Evolutionary conservation across 2,888 invertebrate species (phyloP).

Genomic region (Glaucopsyche alexis): DNA sequence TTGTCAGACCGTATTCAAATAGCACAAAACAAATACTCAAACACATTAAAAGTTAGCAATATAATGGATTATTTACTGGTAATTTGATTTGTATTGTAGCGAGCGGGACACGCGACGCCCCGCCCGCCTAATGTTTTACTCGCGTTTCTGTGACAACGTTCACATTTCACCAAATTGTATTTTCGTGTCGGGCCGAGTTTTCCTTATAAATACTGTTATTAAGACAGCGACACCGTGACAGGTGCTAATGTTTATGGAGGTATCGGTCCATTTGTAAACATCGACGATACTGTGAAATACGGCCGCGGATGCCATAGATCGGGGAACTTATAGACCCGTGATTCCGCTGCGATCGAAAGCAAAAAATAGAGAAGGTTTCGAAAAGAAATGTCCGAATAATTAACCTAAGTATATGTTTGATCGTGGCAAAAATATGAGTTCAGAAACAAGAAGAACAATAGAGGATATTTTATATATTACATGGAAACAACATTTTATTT

Average conservation of each 20-base stretch:
- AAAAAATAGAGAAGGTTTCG: not conserved
- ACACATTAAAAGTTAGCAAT: conserved; percentile 36
- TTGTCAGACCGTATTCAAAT: conserved; percentile 21
- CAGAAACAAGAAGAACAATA: not conserved
- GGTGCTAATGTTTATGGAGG: conserved; percentile 70
- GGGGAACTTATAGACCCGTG: not conserved
- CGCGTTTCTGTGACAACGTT: conserved; percentile 75
- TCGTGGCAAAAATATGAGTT: no score
- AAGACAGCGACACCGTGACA: conserved; percentile 72
- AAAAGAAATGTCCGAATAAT: not conserved
- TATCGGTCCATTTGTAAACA: conserved; percentile 69
- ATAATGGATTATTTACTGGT: conserved; percentile 48
- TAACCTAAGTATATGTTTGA: no score
- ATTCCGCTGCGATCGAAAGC: not conserved
- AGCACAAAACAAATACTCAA: conserved; percentile 29
- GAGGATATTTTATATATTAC: not conserved
- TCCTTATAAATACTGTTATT: conserved; percentile 80
- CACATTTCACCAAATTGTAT: conserved; percentile 78
- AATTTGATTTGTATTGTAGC: conserved; percentile 55
- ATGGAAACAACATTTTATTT: not conserved
- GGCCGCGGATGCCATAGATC: not conserved
- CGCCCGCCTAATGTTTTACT: conserved; percentile 71
- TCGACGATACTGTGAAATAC: conserved; percentile 37
- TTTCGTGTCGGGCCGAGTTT: conserved; percentile 77
- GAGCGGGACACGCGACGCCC: conserved; percentile 55